phyloP scores from a whole-genome alignment of 2,888 invertebrate genomes.

The Lapara coniferarum region DNA sequence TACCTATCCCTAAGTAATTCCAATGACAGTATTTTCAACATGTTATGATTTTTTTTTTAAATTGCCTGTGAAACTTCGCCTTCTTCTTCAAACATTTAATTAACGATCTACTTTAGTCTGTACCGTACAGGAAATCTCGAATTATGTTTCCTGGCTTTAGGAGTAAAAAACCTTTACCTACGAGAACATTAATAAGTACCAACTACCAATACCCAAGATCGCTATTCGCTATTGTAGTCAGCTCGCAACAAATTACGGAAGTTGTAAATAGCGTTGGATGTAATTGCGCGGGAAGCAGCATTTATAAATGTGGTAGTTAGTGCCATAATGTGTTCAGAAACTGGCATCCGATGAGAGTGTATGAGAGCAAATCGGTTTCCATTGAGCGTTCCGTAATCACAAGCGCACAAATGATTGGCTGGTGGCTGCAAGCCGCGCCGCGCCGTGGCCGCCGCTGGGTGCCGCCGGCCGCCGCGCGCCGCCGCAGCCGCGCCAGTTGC shows the following conservation, averaged over 20 bases:
- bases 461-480: slow-evolving; percentile 18
- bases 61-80: too few relatives aligned
- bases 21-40: too few relatives aligned
- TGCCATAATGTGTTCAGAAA: slow-evolving; percentile 48
- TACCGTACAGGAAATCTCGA: too few relatives aligned
- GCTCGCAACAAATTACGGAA: slow-evolving; percentile 37
- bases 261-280: slow-evolving; percentile 54
- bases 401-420: slow-evolving; percentile 65
- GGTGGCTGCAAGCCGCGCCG: slow-evolving; percentile 34
- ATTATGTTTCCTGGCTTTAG: too few relatives aligned
- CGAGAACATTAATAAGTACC: slow-evolving; percentile 5
- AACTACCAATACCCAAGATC: neutral
- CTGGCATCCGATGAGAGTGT: slow-evolving; percentile 49
- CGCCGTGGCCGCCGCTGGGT: slow-evolving; percentile 25
- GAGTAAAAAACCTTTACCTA: neutral
- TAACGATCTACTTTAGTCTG: too few relatives aligned
- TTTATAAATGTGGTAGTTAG: slow-evolving; percentile 50
- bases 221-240: slow-evolving; percentile 1
- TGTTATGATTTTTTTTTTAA: too few relatives aligned
- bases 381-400: slow-evolving; percentile 71
- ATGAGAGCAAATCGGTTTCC: slow-evolving; percentile 59
- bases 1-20: too few relatives aligned
- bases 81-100: too few relatives aligned
- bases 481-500: slow-evolving; percentile 49
- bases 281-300: slow-evolving; percentile 51